Conservation (phyloP, 2,797 vertebrate species). For the Anas bahamensis region DNA sequence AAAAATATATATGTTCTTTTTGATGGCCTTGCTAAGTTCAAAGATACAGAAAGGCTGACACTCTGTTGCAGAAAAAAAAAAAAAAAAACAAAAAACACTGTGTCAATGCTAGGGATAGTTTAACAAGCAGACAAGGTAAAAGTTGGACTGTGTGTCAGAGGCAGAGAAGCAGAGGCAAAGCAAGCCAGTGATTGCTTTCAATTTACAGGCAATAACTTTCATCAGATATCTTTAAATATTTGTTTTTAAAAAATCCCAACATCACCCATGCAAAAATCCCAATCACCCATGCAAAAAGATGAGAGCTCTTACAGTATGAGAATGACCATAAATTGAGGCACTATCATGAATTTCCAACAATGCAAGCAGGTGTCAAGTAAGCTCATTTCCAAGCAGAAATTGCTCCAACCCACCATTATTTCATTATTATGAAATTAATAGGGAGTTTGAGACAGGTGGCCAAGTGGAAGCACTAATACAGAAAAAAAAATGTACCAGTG, state of each 20-base stretch:
- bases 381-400: not conserved
- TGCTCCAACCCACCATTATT: fast-evolving
- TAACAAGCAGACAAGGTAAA: not conserved
- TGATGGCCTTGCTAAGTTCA: not conserved
- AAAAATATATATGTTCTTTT: not conserved
- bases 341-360: not conserved
- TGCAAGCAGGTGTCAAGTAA: not conserved
- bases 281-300: not conserved
- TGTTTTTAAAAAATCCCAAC: not conserved
- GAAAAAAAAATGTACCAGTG: not conserved
- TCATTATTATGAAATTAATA: not conserved
- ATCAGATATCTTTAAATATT: not conserved
- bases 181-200: not conserved
- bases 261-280: not conserved
- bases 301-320: not conserved
- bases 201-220: not conserved
- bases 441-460: not conserved
- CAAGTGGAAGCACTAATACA: not conserved
- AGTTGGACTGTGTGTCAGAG: not conserved
- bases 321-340: not conserved
- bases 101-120: not conserved
- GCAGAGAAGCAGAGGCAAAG: not conserved
- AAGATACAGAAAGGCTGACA: not conserved
- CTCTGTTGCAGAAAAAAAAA: not conserved
- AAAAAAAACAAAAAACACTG: not conserved